phyloP scores from a whole-genome alignment of 1,140 invertebrate genomes.

The Lethrus apterus region DNA sequence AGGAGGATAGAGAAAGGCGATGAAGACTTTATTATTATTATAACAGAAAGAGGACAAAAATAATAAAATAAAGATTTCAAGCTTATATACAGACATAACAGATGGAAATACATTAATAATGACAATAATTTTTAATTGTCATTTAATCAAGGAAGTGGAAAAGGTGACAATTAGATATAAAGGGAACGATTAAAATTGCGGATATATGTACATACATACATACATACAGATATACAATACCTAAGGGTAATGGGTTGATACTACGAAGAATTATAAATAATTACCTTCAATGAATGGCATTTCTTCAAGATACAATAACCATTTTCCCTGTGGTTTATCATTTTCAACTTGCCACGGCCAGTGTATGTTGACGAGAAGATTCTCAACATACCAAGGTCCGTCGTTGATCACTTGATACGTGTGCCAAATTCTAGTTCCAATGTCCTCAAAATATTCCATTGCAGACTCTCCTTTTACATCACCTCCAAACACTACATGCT shows the following conservation, averaged over 20 bases:
- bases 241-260: too few relatives aligned
- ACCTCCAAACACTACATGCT: constrained; percentile 77
- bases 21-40: too few relatives aligned
- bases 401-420: constrained; percentile 76
- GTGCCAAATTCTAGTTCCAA: constrained; percentile 78
- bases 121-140: too few relatives aligned
- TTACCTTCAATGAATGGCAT: constrained; percentile 62
- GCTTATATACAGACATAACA: too few relatives aligned
- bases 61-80: too few relatives aligned
- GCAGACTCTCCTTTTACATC: constrained; percentile 72
- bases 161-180: too few relatives aligned
- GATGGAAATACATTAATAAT: too few relatives aligned
- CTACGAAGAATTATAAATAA: not conserved
- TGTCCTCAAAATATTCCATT: constrained; percentile 74
- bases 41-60: too few relatives aligned
- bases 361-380: constrained; percentile 69
- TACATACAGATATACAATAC: not conserved
- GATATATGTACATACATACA: too few relatives aligned
- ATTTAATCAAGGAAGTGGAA: too few relatives aligned
- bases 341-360: constrained; percentile 88
- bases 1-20: too few relatives aligned
- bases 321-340: constrained; percentile 81
- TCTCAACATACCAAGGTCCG: constrained; percentile 76
- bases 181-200: too few relatives aligned
- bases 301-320: constrained; percentile 83